Base-by-base conservation (phyloP, 64 coral and sea anemone genomes). In the Pocillopora damicornis region DNA sequence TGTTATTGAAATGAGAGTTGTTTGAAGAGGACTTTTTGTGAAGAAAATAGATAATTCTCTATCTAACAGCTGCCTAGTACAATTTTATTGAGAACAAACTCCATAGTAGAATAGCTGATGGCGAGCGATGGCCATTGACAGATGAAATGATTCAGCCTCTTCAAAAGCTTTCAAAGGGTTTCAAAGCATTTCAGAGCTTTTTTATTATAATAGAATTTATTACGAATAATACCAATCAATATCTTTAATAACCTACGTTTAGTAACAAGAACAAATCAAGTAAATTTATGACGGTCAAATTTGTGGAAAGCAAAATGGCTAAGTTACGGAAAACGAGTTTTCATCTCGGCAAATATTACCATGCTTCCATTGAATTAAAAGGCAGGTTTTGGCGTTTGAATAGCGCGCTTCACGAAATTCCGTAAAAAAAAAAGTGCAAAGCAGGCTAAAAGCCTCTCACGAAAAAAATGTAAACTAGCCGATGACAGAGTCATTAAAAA, bases 1-100 rank as follows among this genome's bases (percentile, higher is more conserved):
- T 85, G 81, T 85, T 73, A 85, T 85, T 85, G 38, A 85, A 85
- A 85, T 85, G 38, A 56, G 37, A 83, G 65, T 8, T 85, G 58
- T 72, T 85, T 83, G 65, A 85, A 85, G 38, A 26, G 0, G 64
- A 68, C 20, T 45, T 60, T 85, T 84, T 66, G 69, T 15, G 45
- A 1, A 85, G 10, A 9, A 12, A 18, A 58, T 9, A 60, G 37
- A 22, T 58, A 72, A 45, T 51, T 36, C 67, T 57, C 45, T 51
- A 69, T 83, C 34, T 67, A 37, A 68, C 80, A 83, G 63, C 8
- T 83, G 63, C 15, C 35, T 13, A 0, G 18, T 56, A n/a, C 10
- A 57, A 36, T 16, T 38, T 77, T 77, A 42, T 4, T 11, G 18
- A 57, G 22, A 18, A 77, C 75, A 77, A 77, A 77, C 75, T 77